Evolutionary conservation across 2,113 vertebrate genomes (phyloP).

Genomic region (Suricata suricatta): DNA sequence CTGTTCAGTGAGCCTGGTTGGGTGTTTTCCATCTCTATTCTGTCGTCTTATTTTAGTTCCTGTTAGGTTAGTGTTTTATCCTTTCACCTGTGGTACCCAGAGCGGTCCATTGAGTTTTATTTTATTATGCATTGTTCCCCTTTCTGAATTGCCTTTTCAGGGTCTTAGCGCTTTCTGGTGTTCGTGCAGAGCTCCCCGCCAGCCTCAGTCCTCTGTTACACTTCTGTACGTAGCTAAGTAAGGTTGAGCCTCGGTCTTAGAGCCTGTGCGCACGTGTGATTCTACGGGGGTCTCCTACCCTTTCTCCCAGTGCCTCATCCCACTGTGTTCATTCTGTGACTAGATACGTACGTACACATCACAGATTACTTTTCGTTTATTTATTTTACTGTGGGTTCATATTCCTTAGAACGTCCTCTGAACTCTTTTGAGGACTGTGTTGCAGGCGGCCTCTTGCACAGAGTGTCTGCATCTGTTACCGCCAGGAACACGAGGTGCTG

Average conservation of each 20-base stretch:
- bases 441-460: not conserved
- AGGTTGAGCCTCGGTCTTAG: not conserved
- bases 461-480: not conserved
- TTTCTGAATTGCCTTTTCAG: not conserved
- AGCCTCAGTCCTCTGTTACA: not conserved
- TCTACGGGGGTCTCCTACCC: not conserved
- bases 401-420: not conserved
- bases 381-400: not conserved
- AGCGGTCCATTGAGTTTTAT: not conserved
- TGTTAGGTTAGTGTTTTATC: not conserved
- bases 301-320: not conserved
- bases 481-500: rapidly evolving
- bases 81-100: not conserved
- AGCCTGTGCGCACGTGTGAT: rapidly evolving
- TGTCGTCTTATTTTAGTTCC: not conserved
- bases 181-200: not conserved
- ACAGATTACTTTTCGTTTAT: not conserved
- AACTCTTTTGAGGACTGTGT: not conserved
- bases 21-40: not conserved
- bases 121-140: not conserved
- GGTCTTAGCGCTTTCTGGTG: not conserved
- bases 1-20: not conserved
- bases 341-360: not conserved
- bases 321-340: not conserved
- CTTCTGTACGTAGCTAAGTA: not conserved